phyloP scores from a whole-genome alignment of 2,113 vertebrate species.

The Plestiodon gilberti region DNA sequence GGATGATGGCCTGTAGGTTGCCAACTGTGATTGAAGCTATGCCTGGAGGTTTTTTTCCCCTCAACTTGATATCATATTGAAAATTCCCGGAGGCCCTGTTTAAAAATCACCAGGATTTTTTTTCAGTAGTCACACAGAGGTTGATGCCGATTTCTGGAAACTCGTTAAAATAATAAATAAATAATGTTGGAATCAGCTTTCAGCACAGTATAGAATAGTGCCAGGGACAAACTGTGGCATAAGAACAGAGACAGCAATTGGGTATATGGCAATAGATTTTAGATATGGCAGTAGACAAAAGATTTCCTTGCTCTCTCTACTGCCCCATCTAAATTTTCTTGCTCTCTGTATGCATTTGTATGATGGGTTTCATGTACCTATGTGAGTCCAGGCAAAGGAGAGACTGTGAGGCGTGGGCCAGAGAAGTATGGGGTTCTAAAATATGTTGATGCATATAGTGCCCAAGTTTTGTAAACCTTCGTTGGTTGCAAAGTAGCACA shows the following conservation, averaged over 20 bases:
- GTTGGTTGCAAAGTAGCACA: conserved; percentile 6
- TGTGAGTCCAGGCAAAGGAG: neutral
- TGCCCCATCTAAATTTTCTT: neutral
- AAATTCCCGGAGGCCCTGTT: too few species aligned
- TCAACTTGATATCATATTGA: too few species aligned
- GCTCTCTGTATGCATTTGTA: neutral
- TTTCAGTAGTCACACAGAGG: too few species aligned
- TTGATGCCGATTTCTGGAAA: too few species aligned
- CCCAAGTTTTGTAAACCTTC: neutral
- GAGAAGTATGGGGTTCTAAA: neutral
- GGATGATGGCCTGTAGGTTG: too few species aligned
- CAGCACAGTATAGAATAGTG: neutral
- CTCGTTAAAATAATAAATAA: too few species aligned
- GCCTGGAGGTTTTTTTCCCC: too few species aligned
- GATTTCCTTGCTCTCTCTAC: neutral
- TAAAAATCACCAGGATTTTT: too few species aligned
- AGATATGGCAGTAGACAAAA: neutral
- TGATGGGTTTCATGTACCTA: neutral
- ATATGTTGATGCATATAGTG: neutral
- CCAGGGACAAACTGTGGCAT: neutral
- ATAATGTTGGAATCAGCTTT: neutral
- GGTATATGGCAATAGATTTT: neutral
- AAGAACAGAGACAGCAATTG: neutral
- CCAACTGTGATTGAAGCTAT: too few species aligned
- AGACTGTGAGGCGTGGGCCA: neutral